Base-by-base conservation (phyloP, 2,113 vertebrate genomes). In the Peucedramus taeniatus region DNA sequence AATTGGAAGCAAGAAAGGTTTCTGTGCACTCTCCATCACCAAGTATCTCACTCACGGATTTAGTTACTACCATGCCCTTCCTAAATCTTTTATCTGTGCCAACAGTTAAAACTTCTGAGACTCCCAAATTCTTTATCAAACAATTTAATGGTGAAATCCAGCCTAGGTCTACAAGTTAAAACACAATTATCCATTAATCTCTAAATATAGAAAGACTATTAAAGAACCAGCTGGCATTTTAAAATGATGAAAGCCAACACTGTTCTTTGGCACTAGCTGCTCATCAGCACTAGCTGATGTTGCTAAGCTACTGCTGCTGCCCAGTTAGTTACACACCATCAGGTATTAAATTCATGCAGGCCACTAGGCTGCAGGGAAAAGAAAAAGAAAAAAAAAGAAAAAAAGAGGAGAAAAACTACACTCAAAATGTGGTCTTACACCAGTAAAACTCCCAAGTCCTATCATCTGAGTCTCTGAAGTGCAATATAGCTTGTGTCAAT, bases 251-350 rank as follows among this genome's bases (percentile, higher is more conserved):
- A 91, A 93, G 72, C 60, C 78, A 69, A 72, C 27, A 51, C 44
- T 70, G 74, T 81, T 89, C 87, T 90, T 89, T 87, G 83, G 93
- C 93, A 96, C 50, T 20, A 68, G 85, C 88, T 81, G 86, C 59
- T 61, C 59, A 61, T 61, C 37, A 42, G 70, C 59, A 51, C 56
- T 64, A 68, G 86, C 90, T 81, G 88, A 64, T 93, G 96, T 97
- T 97, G 96, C 96, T 97, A 96, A 95, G 93, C 68, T 96, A 94
- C 96, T 87, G 83, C 92, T 95, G 85, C 88, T 96, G 93, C 71
- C 92, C 93, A 88, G 91, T 88, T 84, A 90, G 76, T 92, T 54
- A 88, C 10, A 96, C 76, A 89, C 49, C 40, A 88, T 78, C 80
- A 90, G 83, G 65, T 95, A 94, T 42, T 93, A 80, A 90, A 94